Percentiles rank a stretch among this genome's conserved stretches.
Conservation (phyloP, 92 coral and sea anemone species). For the Bergia puertoricense region DNA sequence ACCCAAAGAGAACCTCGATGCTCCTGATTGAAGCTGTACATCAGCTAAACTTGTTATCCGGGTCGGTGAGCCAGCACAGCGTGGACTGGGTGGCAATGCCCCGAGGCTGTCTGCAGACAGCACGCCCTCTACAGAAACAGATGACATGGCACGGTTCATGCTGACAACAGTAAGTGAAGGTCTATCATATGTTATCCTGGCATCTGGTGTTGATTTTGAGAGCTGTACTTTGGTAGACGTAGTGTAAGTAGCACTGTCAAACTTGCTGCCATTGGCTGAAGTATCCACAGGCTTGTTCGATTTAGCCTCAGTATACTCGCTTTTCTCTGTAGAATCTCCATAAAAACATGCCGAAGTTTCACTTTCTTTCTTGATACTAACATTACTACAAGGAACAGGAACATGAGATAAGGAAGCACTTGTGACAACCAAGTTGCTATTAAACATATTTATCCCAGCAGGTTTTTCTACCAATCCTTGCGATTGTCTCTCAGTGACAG, state of each 20-base stretch:
- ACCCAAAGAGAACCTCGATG: not conserved
- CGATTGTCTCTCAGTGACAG: not conserved
- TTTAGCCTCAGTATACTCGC: not conserved
- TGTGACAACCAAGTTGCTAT: not conserved
- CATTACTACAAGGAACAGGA: not conserved
- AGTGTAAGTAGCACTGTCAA: not conserved
- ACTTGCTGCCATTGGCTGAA: not conserved
- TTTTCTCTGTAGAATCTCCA: not conserved
- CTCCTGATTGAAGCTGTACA: not conserved
- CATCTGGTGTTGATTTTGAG: not conserved
- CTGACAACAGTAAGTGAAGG: not conserved
- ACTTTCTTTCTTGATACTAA: conserved; percentile 2
- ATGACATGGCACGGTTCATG: not conserved
- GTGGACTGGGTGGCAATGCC: not conserved
- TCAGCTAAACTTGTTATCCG: not conserved
- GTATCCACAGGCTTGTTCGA: not conserved
- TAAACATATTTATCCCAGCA: not conserved
- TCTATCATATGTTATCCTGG: not conserved
- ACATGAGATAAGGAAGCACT: not conserved
- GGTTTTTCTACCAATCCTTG: not conserved
- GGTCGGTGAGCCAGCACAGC: not conserved
- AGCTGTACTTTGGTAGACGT: not conserved
- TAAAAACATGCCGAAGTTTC: not conserved
- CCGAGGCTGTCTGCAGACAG: not conserved
- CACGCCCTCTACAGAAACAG: not conserved